phyloP scores from a whole-genome alignment of 2,113 vertebrate genomes.

The Gallinago paraguaiae region DNA sequence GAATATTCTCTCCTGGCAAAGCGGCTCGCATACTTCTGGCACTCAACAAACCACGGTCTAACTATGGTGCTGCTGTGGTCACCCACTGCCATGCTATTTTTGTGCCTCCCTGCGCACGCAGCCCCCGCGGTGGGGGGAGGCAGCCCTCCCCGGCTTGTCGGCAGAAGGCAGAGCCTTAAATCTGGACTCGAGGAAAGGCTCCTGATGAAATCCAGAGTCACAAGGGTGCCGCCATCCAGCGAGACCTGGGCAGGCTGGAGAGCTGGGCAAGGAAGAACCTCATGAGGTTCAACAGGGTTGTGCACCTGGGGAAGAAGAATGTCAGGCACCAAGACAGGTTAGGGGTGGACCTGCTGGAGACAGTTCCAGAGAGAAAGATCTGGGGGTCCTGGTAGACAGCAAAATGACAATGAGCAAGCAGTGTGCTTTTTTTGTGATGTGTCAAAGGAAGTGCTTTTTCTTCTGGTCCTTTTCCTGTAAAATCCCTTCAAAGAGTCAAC shows the following conservation, averaged over 20 bases:
- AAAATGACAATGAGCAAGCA: no score
- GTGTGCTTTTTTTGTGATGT: background rate
- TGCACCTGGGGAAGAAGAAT: no score
- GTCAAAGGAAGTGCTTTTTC: background rate
- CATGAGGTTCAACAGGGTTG: no score
- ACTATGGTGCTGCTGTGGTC: slow-evolving; percentile 44
- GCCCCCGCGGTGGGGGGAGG: background rate
- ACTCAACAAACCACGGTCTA: slow-evolving; percentile 32
- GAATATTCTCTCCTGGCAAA: slow-evolving; percentile 39
- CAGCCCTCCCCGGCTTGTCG: background rate
- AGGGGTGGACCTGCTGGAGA: no score
- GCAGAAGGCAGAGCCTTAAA: slow-evolving; percentile 10
- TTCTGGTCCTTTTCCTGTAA: background rate
- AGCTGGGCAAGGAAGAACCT: no score
- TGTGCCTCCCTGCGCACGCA: background rate
- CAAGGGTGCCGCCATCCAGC: background rate
- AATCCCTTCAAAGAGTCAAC: background rate
- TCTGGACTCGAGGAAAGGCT: background rate
- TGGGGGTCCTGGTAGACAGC: no score
- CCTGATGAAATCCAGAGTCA: slow-evolving; percentile 47
- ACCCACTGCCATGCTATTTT: slow-evolving; percentile 15
- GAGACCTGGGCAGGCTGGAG: no score
- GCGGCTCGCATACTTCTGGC: slow-evolving; percentile 34
- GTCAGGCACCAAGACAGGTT: no score
- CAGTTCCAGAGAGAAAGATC: no score